phyloP scores from a whole-genome alignment of 2,113 vertebrate species.

The Tauraco erythrolophus region DNA sequence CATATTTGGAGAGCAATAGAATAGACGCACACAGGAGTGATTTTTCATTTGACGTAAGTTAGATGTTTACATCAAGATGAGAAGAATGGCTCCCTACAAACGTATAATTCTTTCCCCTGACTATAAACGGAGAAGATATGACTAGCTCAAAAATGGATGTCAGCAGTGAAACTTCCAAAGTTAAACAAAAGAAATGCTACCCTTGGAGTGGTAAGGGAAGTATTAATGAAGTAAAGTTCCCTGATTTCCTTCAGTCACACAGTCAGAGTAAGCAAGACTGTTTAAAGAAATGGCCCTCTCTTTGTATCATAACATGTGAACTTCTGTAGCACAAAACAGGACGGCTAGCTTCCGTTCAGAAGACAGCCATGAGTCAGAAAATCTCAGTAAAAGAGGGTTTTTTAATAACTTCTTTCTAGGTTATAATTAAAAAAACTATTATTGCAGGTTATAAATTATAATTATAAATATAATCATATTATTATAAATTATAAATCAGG shows the following conservation, averaged over 20 bases:
- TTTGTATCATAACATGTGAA: background rate
- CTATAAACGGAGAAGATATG: background rate
- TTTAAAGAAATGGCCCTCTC: background rate
- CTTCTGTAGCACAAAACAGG: background rate
- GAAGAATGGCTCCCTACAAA: background rate
- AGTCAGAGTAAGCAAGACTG: background rate
- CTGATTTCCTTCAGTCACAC: background rate
- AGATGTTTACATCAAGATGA: background rate
- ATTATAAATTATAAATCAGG: too few species aligned
- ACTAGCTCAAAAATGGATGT: background rate
- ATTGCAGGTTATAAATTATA: too few species aligned
- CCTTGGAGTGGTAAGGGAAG: background rate
- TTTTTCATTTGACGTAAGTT: background rate
- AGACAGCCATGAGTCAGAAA: background rate
- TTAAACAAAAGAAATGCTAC: background rate
- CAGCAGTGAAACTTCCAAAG: background rate
- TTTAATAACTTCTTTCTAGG: background rate
- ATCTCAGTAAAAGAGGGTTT: background rate
- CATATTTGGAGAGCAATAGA: background rate
- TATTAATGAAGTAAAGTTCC: background rate
- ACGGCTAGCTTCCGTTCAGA: background rate
- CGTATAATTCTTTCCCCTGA: background rate
- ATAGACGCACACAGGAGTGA: background rate
- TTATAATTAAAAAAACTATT: background rate
- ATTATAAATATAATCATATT: too few species aligned